A percentile compares a stretch with the other conserved stretches of the same genome.
These are phyloP conservation scores for Turnix velox DNA, from an alignment of 2,113 vertebrate genomes.

Conservation along the genomic window DNA sequence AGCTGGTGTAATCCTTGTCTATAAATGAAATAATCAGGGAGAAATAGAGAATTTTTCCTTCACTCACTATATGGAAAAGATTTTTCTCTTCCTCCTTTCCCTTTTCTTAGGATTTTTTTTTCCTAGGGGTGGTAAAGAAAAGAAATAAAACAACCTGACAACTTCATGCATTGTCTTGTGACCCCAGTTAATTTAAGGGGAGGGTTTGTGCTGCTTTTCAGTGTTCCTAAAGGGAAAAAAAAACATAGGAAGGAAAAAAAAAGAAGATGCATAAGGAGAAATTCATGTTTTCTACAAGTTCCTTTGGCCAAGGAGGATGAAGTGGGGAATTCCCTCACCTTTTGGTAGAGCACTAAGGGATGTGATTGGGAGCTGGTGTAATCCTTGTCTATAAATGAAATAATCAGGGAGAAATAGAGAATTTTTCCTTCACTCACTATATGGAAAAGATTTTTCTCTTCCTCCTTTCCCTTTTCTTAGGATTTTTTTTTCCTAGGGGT, in stretches of 20 bases:
- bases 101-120: too few relatives aligned
- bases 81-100: conserved; percentile 49
- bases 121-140: too few relatives aligned
- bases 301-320: not conserved
- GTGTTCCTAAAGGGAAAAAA: not conserved
- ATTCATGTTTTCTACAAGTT: not conserved
- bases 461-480: too few relatives aligned
- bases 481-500: too few relatives aligned
- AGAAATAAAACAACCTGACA: too few relatives aligned
- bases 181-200: not conserved
- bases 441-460: conserved; percentile 64
- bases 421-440: conserved; percentile 37
- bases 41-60: conserved; percentile 38
- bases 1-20: conserved; percentile 5
- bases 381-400: conserved; percentile 26
- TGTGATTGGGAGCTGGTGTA: not conserved
- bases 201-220: not conserved
- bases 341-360: not conserved
- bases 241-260: fast-evolving
- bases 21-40: not conserved
- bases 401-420: not conserved
- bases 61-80: conserved; percentile 56
- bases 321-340: conserved; percentile 35
- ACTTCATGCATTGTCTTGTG: too few relatives aligned
- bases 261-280: not conserved